Percentiles rank a stretch among this genome's conserved stretches.
Conservation (phyloP, 64 coral and sea anemone species). For the Orbicella faveolata region DNA sequence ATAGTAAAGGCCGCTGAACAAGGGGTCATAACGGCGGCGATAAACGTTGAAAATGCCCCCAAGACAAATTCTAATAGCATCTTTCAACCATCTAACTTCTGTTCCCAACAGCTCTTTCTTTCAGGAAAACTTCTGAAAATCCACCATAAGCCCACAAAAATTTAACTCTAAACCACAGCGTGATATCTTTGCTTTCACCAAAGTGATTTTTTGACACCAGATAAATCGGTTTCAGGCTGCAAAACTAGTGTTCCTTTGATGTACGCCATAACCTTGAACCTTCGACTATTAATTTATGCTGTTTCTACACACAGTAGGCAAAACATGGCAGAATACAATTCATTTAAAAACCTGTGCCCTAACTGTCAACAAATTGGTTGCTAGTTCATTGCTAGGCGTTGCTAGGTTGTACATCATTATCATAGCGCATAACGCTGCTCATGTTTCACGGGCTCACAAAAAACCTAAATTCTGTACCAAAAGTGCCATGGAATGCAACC, state of each 20-base stretch:
- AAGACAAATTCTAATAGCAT: too few relatives aligned
- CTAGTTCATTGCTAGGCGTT: not conserved
- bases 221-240: not conserved
- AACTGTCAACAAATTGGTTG: not conserved
- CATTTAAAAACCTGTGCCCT: not conserved
- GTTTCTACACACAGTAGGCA: not conserved
- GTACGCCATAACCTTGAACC: not conserved
- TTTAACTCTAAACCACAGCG: not conserved
- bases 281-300: not conserved
- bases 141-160: not conserved
- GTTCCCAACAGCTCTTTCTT: not conserved
- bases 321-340: not conserved
- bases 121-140: not conserved
- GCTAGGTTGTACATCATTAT: not conserved
- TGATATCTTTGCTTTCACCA: not conserved
- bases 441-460: not conserved
- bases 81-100: not conserved
- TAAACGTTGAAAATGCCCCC: too few relatives aligned
- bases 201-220: too few relatives aligned
- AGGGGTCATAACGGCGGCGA: too few relatives aligned
- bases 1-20: too few relatives aligned
- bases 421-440: not conserved
- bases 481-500: not conserved
- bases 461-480: not conserved
- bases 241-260: not conserved